Base-by-base conservation (phyloP, 1,140 invertebrate genomes). In the Littorina saxatilis region DNA sequence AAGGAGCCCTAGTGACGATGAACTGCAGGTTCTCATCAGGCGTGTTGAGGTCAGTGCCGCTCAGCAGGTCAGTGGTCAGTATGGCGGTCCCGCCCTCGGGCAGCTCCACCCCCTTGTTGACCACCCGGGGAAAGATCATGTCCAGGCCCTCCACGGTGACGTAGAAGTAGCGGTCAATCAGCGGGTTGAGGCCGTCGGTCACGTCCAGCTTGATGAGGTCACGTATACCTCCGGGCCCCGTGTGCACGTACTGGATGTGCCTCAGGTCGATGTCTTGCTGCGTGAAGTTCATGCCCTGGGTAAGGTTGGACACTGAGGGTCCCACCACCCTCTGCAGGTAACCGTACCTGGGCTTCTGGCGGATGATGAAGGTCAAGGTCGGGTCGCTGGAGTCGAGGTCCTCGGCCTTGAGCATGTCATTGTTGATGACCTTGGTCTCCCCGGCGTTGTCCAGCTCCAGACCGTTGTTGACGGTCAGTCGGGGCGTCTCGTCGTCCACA, bases 201-300 rank as follows among this genome's bases (percentile, higher is more conserved):
- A 93, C 86, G 81, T 93, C 92, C 86, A 93, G 91, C 81, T 92
- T 92, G 35, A 93, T 88, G 2, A 92, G 76, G 79, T 93, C 93
- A 29, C 92, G 80, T 35, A 89, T 91, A 0, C 91, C 91, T 82
- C 91, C 88, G 23, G 73, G 61, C 0, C 91, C 91, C 13, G 83
- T 89, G 82, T 93, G 92, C n/a, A 88, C 83, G 79, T 93, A 93
- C n/a, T 86, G 83, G 7, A 93, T 85, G 15, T 81, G 70, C 23
- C 35, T 32, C 2, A 78, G 58, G 74, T 93, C 91, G 68, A 93
- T 91, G 68, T 93, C 91, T 52, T 73, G 82, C 79, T 93, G 93
- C 15, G 92, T 92, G 78, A 93, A 93, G 74, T 91, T 93, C 80
- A 83, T 83, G 0, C 90, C 90, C 37, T 85, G 81, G 0, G 90